Evolutionary conservation across 2,888 invertebrate genomes (phyloP).

Genomic region (Pomacea canaliculata): DNA sequence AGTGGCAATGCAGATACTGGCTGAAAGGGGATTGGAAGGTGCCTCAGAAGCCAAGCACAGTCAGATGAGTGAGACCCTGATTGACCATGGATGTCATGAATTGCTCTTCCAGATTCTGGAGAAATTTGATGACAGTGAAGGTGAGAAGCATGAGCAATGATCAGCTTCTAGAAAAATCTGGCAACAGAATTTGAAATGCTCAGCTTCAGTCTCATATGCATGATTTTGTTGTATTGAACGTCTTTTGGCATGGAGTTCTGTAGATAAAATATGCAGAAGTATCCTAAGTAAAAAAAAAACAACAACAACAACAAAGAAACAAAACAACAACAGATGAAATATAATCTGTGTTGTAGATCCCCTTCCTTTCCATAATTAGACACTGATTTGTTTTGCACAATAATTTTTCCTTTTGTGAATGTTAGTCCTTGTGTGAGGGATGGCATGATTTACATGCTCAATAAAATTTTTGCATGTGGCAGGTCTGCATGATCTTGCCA

Average conservation of each 20-base stretch:
- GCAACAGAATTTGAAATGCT: not conserved
- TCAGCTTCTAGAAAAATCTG: not conserved
- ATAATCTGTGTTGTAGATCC: too few relatives aligned
- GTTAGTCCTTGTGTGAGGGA: too few relatives aligned
- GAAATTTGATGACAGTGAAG: constrained; percentile 39
- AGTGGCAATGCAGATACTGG: constrained; percentile 59
- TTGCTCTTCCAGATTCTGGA: constrained; percentile 54
- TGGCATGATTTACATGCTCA: too few relatives aligned
- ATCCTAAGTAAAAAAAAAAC: too few relatives aligned
- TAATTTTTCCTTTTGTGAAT: too few relatives aligned
- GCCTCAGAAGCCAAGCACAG: constrained; percentile 34
- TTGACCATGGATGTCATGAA: constrained; percentile 43
- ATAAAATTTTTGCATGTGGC: not conserved
- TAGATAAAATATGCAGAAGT: too few relatives aligned
- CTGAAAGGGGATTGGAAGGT: constrained; percentile 45
- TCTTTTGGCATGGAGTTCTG: too few relatives aligned
- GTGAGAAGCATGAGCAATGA: constrained; percentile 30
- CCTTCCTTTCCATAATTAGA: too few relatives aligned
- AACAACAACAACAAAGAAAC: too few relatives aligned
- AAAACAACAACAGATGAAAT: too few relatives aligned
- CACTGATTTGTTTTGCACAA: too few relatives aligned
- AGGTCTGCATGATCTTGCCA: constrained; percentile 58
- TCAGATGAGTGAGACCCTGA: constrained; percentile 38
- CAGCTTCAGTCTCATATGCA: not conserved
- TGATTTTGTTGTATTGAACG: not conserved